Base-by-base conservation (phyloP, 2,888 invertebrate species). In the Penaeus monodon region DNA sequence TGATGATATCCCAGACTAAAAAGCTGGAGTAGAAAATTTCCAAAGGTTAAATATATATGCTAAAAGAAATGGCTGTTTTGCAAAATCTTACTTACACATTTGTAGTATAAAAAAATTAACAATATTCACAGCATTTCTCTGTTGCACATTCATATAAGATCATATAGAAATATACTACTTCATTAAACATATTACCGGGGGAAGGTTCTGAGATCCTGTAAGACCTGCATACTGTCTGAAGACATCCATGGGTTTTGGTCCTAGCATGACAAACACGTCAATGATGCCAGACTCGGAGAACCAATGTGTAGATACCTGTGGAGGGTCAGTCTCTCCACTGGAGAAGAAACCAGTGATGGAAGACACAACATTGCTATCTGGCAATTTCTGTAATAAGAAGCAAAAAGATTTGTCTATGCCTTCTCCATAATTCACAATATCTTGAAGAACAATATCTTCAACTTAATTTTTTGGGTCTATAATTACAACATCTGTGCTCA, bases 251-350 rank as follows among this genome's bases (percentile, higher is more conserved):
- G 98, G 98, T 73, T 93, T 94, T 17, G 98, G 97, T 0, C 99
- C 99, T 92, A 99, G 93, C 92, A 99, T 93, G 90, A 99, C 95
- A 92, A 98, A 99, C 20, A 96, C 94, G 92, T 99, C 99, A 79
- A 99, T 94, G 22, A 99, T 94, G 33, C 99, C 99, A 88, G 97
- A 96, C 93, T 99, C 99, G n/a, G 98, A 98, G 94, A 99, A 97
- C 93, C 99, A 99, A 92, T 97, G 96, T 0, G 96, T 95, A 14
- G 86, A 82, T 20, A 88, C 82, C 68, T 88, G 88, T 6, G 88
- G 81, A 20, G 86, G 84, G 29, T 86, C 86, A 63, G 81, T 73
- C 44, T 86, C 85, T 89, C 91, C 90, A 66, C 90, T 90, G 64
- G 90, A 90, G 84, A 90, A 88, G 76, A 90, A 88, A n/a, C 82